phyloP scores from a whole-genome alignment of 2,797 vertebrate species.

The Eospalax fontanierii region DNA sequence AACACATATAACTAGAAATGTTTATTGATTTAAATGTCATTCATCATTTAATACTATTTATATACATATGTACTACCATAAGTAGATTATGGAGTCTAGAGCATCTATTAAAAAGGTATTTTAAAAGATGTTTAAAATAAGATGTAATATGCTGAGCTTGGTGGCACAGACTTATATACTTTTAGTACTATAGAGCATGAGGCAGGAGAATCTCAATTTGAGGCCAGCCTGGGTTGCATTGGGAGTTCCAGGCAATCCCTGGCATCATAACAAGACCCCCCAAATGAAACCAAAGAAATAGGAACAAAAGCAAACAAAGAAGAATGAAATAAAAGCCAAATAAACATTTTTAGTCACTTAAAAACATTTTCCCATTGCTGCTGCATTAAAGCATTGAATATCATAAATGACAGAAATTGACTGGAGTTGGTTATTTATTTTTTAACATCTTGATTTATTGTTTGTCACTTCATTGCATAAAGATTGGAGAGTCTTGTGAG shows the following conservation, averaged over 20 bases:
- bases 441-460: background rate
- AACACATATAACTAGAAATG: background rate
- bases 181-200: background rate
- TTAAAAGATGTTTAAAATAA: slow-evolving; percentile 30
- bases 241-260: too few species aligned
- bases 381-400: slow-evolving; percentile 10
- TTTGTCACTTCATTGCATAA: background rate
- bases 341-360: slow-evolving; percentile 53
- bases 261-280: background rate
- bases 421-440: slow-evolving; percentile 1
- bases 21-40: background rate
- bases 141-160: background rate
- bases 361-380: slow-evolving; percentile 13
- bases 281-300: background rate
- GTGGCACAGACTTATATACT: background rate
- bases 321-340: slow-evolving; percentile 2
- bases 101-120: background rate
- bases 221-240: background rate
- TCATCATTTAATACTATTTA: background rate
- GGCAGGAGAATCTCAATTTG: background rate
- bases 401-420: slow-evolving; percentile 57
- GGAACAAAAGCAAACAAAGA: background rate
- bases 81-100: slow-evolving; percentile 7
- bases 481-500: background rate
- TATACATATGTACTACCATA: background rate